Evolutionary conservation across 92 coral and sea anemone genomes (phyloP), one percentile per base, ranked within the genome.

Genomic region (Epizoanthus ramosus): DNA sequence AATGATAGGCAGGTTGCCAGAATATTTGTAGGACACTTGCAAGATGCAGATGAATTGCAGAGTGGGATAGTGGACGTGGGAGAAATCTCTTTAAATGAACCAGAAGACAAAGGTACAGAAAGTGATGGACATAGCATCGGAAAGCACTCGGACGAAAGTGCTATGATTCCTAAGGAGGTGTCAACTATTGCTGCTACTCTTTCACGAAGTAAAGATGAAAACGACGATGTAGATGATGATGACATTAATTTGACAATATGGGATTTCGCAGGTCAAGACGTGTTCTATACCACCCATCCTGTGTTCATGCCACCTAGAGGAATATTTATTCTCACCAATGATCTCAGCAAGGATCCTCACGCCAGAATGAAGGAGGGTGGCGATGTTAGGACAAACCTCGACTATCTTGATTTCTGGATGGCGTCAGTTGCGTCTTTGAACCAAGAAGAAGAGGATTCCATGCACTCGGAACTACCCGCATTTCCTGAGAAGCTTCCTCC

Each of bases 261-360:
- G 75, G 75, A 71, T 43, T 71, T 71, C 47, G 75, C 75, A 18
- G 75, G 75, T 24, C 75, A 71, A 41, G 75, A 71, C n/a, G 75
- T 71, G 58, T 71, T 71, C 52, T 71, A 71, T 14, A 31, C 58
- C 12, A 71, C 75, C n/a, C 75, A 71, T 22, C 14, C 58, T 3
- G 75, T 71, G 31, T 41, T 71, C 18, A 71, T 71, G 52, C 75
- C 75, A 71, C 75, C 59, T 7, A 71, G 75, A 21, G 75, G 57
- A 71, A 45, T 71, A 45, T 71, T 71, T 45, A 47, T 71, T 14
- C 24, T 71, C 17, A 71, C 75, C 17, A 71, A 71, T 45, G 25
- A 71, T 24, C 50, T 71, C 15, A 71, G 75, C 33, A 71, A 71
- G 14, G 75, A 71, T 45, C 75, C 59, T 21, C 21, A 71, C 59